Base-by-base conservation (phyloP, 2,888 invertebrate genomes). In the Ellobium chinense region DNA sequence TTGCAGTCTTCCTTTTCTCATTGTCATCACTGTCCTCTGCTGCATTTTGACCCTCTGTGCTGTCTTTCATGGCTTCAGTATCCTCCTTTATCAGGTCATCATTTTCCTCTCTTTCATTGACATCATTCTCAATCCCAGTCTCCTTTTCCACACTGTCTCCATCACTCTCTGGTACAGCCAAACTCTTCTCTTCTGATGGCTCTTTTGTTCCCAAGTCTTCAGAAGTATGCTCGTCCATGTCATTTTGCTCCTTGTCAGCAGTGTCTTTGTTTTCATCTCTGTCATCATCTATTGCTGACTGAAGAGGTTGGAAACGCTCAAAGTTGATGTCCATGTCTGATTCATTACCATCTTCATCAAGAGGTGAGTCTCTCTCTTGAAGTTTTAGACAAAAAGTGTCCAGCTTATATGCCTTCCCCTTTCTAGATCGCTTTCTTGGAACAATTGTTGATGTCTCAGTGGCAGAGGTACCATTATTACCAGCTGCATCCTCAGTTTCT, bases 401-500 rank as follows among this genome's bases (percentile, higher is more conserved):
- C 75, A 98, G 93, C 88, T 97, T 97, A 88, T 95, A 95, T 0
- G 97, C 97, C 72, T 96, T 96, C 0, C 97, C 97, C 93, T 98
- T 98, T 86, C 98, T 95, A 31, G 97, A 94, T 87, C 95, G 95
- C 87, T 95, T 95, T 1, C 92, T 83, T n/a, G 89, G 89, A 54
- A 94, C 93, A 0, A 94, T 86, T 14, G 84, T 84, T 12, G 83
- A 81, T n/a, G 84, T 78, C 9, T 88, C 94, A 36, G 93, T 93
- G 0, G 94, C 80, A 18, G 83, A 46, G 1, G 34, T 24, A 54
- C n/a, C 36, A 36, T 77, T 78, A n/a, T 82, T 82, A 0, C 85
- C 83, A 83, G 88, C 84, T 54, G 85, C 85, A 29, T 85, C 87
- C 69, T 83, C 84, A 58, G 83, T 85, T 34, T 85, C 86, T 36